Conservation (phyloP, 2,113 vertebrate species). For the Tetrax tetrax region DNA sequence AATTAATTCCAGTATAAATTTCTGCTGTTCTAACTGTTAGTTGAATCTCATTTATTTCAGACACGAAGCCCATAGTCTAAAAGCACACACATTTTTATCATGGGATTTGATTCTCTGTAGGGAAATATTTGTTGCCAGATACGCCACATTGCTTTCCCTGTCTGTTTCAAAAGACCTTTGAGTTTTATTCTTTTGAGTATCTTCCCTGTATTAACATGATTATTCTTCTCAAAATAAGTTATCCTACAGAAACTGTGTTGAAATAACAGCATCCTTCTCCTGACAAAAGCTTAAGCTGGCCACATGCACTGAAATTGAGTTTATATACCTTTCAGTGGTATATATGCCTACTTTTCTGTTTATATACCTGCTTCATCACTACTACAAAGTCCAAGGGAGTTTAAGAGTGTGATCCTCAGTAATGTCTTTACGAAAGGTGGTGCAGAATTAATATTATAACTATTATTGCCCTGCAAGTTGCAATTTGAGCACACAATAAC, state of each 20-base stretch:
- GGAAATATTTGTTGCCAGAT: not conserved
- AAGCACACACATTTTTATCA: not conserved
- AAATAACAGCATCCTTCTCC: not conserved
- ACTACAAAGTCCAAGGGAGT: not conserved
- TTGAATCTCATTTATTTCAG: not conserved
- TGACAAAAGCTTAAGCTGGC: not conserved
- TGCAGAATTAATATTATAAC: not conserved
- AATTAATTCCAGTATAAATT: not conserved
- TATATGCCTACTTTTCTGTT: too few species aligned
- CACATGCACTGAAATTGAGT: not conserved
- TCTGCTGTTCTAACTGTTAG: not conserved
- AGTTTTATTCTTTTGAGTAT: not conserved
- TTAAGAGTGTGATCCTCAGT: not conserved
- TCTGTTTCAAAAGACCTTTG: not conserved
- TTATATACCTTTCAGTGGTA: not conserved
- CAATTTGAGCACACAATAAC: not conserved
- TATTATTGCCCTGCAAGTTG: not conserved
- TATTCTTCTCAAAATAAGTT: not conserved
- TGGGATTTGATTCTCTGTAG: not conserved
- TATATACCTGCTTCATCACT: not conserved
- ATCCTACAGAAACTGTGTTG: not conserved
- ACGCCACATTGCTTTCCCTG: not conserved
- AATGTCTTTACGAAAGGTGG: not conserved
- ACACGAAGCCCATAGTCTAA: not conserved
- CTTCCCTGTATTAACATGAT: not conserved